These are phyloP conservation scores for Muscina levida DNA, from an alignment of 2,888 invertebrate genomes.

Conservation along the genomic window DNA sequence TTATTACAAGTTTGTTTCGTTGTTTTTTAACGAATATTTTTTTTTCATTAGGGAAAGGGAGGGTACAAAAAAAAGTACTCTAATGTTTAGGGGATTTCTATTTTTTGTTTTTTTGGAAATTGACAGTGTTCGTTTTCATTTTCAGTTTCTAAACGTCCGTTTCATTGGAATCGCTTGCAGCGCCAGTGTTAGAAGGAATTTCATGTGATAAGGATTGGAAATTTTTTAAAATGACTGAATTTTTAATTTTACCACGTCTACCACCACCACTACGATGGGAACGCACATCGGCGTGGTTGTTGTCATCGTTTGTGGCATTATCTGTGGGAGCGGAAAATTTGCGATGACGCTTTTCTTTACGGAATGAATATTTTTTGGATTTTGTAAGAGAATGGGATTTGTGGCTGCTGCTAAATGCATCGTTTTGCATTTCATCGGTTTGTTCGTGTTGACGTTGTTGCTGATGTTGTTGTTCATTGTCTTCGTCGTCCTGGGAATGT, in stretches of 20 bases:
- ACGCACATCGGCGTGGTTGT: conserved; percentile 38
- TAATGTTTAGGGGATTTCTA: no score
- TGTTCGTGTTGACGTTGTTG: background rate
- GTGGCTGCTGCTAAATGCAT: conserved; percentile 49
- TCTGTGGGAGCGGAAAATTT: conserved; percentile 28
- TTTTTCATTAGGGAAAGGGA: background rate
- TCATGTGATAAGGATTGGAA: conserved; percentile 70
- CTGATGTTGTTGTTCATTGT: conserved; percentile 30
- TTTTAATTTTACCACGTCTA: conserved; percentile 62
- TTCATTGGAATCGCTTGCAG: conserved; percentile 73
- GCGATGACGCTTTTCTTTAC: conserved; percentile 68
- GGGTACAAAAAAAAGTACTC: conserved; percentile 30
- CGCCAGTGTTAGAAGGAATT: background rate
- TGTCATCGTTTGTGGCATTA: conserved; percentile 44
- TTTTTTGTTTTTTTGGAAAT: conserved; percentile 18
- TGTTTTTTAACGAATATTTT: conserved; percentile 26
- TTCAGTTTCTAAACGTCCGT: conserved; percentile 73
- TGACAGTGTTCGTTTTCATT: background rate
- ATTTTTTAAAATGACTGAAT: conserved; percentile 73
- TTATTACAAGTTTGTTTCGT: conserved; percentile 38
- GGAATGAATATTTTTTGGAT: conserved; percentile 71
- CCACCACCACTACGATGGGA: conserved; percentile 54
- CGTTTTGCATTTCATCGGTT: conserved; percentile 48
- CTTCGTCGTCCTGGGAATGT: conserved; percentile 53
- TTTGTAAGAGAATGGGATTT: conserved; percentile 38